phyloP scores from a whole-genome alignment of 2,888 invertebrate genomes.

The Cantharis flavilabris region DNA sequence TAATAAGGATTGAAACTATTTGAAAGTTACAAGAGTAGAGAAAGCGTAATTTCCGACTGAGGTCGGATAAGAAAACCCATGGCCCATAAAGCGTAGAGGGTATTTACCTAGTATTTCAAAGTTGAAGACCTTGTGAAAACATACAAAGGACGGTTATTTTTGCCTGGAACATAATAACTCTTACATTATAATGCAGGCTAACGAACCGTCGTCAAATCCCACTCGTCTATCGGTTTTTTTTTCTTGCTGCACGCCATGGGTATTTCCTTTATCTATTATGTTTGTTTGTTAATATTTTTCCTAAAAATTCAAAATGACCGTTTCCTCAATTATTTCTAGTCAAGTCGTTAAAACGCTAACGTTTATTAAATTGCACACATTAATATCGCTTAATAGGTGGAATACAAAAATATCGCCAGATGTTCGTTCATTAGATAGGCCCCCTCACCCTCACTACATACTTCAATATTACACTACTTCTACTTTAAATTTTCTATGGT shows the following conservation, averaged over 20 bases:
- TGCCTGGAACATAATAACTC: slow-evolving; percentile 15
- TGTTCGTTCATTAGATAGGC: background rate
- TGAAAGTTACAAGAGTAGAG: slow-evolving; percentile 22
- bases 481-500: background rate
- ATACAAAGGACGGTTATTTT: slow-evolving; percentile 15
- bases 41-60: slow-evolving; percentile 18
- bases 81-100: slow-evolving; percentile 13
- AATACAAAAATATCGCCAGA: background rate
- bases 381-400: background rate
- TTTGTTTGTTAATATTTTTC: background rate
- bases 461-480: background rate
- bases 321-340: background rate
- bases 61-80: slow-evolving; percentile 1
- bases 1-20: slow-evolving; percentile 14
- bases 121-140: slow-evolving; percentile 23
- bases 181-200: slow-evolving; percentile 15
- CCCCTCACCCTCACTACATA: background rate
- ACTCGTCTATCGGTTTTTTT: background rate
- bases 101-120: slow-evolving; percentile 16
- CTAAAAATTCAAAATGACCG: background rate
- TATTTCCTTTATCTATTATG: background rate
- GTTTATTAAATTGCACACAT: background rate
- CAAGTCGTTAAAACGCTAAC: background rate
- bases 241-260: background rate
- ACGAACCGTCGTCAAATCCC: slow-evolving; percentile 15